Evolutionary conservation across 2,797 vertebrate species (phyloP).

Genomic region (Heteromormyrus szaboi): DNA sequence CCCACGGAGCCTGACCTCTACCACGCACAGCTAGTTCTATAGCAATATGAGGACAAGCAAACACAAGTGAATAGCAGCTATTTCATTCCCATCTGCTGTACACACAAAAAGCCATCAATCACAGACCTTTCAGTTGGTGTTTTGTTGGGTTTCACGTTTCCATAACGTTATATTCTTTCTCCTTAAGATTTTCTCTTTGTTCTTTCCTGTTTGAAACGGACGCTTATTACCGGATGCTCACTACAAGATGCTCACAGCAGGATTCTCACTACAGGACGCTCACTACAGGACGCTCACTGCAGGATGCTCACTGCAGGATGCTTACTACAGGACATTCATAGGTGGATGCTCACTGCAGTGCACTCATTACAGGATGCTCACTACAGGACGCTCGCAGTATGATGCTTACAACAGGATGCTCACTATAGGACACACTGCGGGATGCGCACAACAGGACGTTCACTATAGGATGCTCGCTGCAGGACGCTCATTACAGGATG

Average conservation of each 20-base stretch:
- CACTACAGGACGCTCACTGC: neutral
- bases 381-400: too few relatives aligned
- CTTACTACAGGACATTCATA: too few relatives aligned
- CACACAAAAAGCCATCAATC: neutral
- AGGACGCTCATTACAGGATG: too few relatives aligned
- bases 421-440: neutral
- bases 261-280: neutral
- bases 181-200: neutral
- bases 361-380: neutral
- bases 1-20: neutral
- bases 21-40: neutral
- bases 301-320: neutral
- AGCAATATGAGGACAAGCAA: neutral
- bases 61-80: neutral
- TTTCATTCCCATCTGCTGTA: neutral
- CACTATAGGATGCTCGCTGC: neutral
- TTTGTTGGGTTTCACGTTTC: neutral
- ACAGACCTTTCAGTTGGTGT: neutral
- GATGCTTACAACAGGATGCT: neutral
- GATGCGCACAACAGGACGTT: neutral
- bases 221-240: neutral
- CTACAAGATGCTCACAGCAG: neutral
- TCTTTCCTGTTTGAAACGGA: neutral
- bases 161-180: neutral
- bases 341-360: neutral